Evolutionary conservation across 2,888 invertebrate species (phyloP), one percentile per base, ranked within the genome.

Genomic region (Minunthozetes semirufus): DNA sequence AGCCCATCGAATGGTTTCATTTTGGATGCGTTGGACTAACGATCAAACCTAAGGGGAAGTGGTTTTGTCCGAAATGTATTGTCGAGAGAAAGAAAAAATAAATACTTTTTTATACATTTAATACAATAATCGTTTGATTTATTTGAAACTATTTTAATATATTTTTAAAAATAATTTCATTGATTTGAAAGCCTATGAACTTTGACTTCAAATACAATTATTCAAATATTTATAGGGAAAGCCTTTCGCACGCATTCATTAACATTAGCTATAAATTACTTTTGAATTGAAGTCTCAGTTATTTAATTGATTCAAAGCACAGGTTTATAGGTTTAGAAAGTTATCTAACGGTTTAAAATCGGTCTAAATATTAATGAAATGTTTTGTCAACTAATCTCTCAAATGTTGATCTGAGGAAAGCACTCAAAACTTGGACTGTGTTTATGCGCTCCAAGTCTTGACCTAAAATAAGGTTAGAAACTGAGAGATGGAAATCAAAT

Each of bases 1-100:
- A 75, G 75, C 90, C 91, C 8, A 93, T 94, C 77, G 94, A 95
- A 83, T 95, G 95, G 95, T 95, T 94, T 85, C 95, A 95, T 84
- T 95, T 95, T 83, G 92, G 92, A 11, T 95, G 95, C 84, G 94
- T 95, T 70, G 91, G 90, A 73, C 87, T 95, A 71, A 91, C 90
- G 73, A 91, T 89, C 72, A 94, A 94, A 83, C 95, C 94, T 0
- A 95, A 94, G 85, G 94, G 94, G 48, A 93, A 93, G 82, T 94
- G 94, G 93, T 96, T 90, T 83, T 96, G 96, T 84, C 94, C 94
- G 13, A 93, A 93, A 83, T 96, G 96, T 79, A 82, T 81, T 74
- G 83, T 83, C 29, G 84, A 84, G 77, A 79, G 84, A 73, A 85
- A 85, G 80, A 86, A 85, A 76, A 82, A 82, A 76, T 81, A 77